A percentile compares a stretch with the other conserved stretches of the same genome.
Evolutionary conservation across 2,113 vertebrate species (phyloP).

Genomic region (Emydocephalus ijimae): DNA sequence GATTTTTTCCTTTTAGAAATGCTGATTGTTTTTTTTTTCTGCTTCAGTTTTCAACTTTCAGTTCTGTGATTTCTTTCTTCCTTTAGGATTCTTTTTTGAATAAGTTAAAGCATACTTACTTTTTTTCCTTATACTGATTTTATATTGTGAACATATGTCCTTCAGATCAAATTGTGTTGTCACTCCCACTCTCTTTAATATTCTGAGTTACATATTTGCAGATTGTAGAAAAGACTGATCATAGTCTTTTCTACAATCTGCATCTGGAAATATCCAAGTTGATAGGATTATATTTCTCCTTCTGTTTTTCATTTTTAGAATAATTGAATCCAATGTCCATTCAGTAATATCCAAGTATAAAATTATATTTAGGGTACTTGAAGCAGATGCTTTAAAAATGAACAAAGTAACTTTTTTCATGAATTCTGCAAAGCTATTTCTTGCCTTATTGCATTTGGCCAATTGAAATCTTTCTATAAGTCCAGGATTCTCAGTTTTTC

Average conservation of each 20-base stretch:
- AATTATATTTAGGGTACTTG: not conserved
- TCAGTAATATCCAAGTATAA: not conserved
- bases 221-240: not conserved
- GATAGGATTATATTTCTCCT: not conserved
- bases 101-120: not conserved
- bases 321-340: not conserved
- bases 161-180: not conserved
- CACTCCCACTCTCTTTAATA: not conserved
- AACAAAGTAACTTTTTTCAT: not conserved
- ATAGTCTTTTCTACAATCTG: not conserved
- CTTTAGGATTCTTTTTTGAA: not conserved
- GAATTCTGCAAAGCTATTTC: not conserved
- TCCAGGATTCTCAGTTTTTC: not conserved
- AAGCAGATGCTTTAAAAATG: not conserved
- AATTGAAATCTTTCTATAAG: not conserved
- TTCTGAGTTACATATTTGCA: not conserved
- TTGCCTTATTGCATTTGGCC: not conserved
- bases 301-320: not conserved
- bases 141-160: not conserved
- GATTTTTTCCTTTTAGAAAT: not conserved
- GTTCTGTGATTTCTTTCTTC: not conserved
- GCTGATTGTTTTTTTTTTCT: not conserved
- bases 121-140: not conserved
- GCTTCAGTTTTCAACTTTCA: not conserved
- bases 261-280: not conserved